Evolutionary conservation across 2,113 vertebrate species (phyloP).

Genomic region (Anarrhichthys ocellatus): DNA sequence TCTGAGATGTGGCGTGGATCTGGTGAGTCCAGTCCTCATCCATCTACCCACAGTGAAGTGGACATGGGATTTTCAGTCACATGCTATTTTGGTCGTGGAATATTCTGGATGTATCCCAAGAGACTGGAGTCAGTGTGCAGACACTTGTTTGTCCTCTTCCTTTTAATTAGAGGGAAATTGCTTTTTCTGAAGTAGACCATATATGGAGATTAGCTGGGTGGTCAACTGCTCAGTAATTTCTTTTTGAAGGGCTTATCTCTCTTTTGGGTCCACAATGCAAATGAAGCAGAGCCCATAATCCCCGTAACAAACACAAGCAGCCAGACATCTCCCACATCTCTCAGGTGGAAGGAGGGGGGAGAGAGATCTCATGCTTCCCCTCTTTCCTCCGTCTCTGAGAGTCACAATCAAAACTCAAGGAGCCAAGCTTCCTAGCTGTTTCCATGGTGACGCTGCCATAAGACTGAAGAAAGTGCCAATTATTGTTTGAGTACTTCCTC

Average conservation of each 20-base stretch:
- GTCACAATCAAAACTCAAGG: conserved; percentile 69
- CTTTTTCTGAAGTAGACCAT: conserved; percentile 41
- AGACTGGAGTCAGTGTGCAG: conserved; percentile 1
- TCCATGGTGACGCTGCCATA: conserved; percentile 67
- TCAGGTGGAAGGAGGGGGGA: conserved; percentile 11
- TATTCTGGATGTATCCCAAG: conserved; percentile 6
- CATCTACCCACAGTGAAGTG: background rate
- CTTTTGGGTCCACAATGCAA: conserved; percentile 59
- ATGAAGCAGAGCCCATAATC: conserved; percentile 54
- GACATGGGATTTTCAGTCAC: background rate
- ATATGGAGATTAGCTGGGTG: conserved; percentile 50
- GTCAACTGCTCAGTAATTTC: conserved; percentile 38
- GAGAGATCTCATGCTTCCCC: conserved; percentile 32
- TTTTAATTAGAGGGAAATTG: conserved; percentile 51
- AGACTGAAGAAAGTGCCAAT: conserved; percentile 62
- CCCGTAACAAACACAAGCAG: conserved; percentile 52
- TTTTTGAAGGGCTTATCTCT: conserved; percentile 58
- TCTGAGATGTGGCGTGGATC: conserved; percentile 95
- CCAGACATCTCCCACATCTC: conserved; percentile 41
- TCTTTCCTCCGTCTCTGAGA: conserved; percentile 45
- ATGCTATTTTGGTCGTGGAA: conserved; percentile 27
- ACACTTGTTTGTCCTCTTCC: conserved; percentile 31
- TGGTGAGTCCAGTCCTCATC: conserved; percentile 81
- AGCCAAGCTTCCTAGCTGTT: conserved; percentile 66
- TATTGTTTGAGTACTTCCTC: conserved; percentile 72